Conservation (phyloP, 2,113 vertebrate species). For the Eolophus roseicapilla region DNA sequence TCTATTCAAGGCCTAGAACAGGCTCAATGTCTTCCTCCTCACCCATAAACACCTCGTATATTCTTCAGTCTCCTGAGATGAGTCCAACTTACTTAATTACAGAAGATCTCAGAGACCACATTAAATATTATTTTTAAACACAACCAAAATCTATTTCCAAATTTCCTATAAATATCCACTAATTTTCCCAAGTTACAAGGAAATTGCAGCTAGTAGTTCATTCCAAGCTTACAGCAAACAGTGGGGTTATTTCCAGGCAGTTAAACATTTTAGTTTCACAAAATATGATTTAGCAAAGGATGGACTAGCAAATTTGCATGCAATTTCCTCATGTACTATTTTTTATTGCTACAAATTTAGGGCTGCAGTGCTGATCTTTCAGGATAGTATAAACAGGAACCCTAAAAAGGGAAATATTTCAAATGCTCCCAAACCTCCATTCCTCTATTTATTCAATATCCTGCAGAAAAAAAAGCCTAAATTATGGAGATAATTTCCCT, state of each 20-base stretch:
- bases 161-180: neutral
- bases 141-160: neutral
- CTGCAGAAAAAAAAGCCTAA: neutral
- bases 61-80: neutral
- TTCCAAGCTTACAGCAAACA: neutral
- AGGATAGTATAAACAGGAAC: neutral
- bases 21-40: neutral
- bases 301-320: neutral
- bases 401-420: neutral
- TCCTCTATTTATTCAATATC: neutral
- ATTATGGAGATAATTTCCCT: neutral
- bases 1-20: neutral
- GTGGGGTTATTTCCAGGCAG: neutral
- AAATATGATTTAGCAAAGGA: neutral
- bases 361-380: neutral
- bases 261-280: neutral
- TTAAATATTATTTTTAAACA: neutral
- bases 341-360: constrained; percentile 11
- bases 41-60: neutral
- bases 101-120: neutral
- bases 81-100: neutral
- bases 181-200: neutral
- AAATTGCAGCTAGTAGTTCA: neutral
- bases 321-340: neutral
- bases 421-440: neutral